These are phyloP conservation scores for Piezodorus guildinii DNA, from an alignment of 1,140 invertebrate species.

Conservation along the genomic window DNA sequence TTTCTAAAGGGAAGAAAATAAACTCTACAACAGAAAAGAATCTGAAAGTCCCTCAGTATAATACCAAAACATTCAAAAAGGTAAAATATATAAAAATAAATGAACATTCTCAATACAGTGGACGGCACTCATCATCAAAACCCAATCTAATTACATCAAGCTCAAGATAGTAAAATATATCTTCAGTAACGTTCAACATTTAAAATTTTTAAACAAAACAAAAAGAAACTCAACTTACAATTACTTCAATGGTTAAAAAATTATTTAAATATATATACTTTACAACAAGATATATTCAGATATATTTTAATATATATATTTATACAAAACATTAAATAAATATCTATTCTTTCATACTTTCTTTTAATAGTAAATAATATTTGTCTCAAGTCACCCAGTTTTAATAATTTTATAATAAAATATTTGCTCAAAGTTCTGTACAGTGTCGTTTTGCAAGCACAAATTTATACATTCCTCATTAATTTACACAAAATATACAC, in stretches of 20 bases:
- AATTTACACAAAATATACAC: conserved; percentile 6
- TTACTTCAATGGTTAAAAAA: neutral
- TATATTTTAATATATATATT: neutral
- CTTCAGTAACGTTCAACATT: neutral
- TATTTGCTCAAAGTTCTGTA: conserved; percentile 3
- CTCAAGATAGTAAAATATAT: conserved; percentile 8
- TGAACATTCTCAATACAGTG: neutral
- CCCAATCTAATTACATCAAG: neutral
- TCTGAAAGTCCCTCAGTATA: neutral
- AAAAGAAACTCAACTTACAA: neutral
- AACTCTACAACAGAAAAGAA: neutral
- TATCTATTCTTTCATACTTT: conserved; percentile 2
- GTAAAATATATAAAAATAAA: conserved; percentile 8
- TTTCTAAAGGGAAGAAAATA: neutral
- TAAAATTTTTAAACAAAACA: conserved; percentile 8
- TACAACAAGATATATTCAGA: neutral
- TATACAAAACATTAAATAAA: conserved; percentile 3
- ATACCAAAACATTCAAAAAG: too few relatives aligned
- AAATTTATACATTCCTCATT: neutral
- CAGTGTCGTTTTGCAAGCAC: neutral
- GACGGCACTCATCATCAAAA: neutral
- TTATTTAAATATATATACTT: conserved; percentile 5
- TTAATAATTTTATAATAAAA: neutral
- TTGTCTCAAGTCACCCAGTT: conserved; percentile 7
- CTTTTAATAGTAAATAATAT: conserved; percentile 2